These are phyloP conservation scores for Pseudonaja textilis DNA, from an alignment of 2,113 vertebrate species.

Conservation along the genomic window DNA sequence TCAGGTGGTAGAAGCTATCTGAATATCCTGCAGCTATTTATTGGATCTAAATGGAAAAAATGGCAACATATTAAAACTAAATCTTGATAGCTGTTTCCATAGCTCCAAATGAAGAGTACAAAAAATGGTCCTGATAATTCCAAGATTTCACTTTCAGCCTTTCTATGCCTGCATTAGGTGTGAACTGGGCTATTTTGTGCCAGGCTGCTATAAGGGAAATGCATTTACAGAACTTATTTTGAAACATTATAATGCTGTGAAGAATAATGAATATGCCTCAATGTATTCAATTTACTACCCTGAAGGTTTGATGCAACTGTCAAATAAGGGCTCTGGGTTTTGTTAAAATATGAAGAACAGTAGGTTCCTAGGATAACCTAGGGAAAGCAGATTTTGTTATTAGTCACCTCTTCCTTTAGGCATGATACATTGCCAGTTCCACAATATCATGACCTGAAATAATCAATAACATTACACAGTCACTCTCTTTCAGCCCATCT, in stretches of 20 bases:
- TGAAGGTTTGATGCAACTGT: background rate
- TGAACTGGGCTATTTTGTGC: background rate
- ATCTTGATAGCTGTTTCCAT: constrained; percentile 27
- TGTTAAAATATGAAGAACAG: background rate
- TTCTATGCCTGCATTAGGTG: constrained; percentile 1
- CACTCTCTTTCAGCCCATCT: background rate
- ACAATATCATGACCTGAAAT: background rate
- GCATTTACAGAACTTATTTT: background rate
- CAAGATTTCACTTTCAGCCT: constrained; percentile 13
- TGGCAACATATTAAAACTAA: constrained; percentile 25
- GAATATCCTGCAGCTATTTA: constrained; percentile 30
- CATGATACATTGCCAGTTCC: background rate
- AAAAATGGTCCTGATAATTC: constrained; percentile 14
- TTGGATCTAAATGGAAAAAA: constrained; percentile 19
- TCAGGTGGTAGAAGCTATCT: constrained; percentile 20
- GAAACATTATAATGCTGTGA: background rate
- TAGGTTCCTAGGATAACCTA: background rate
- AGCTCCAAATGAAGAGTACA: constrained; percentile 16
- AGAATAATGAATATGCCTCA: background rate
- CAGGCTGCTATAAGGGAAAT: background rate
- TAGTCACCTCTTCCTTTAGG: background rate
- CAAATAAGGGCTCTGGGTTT: background rate
- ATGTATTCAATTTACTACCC: background rate
- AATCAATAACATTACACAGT: background rate
- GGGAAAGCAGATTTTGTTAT: background rate